Conservation (phyloP, 2,113 vertebrate genomes). For the Fregata magnificens region DNA sequence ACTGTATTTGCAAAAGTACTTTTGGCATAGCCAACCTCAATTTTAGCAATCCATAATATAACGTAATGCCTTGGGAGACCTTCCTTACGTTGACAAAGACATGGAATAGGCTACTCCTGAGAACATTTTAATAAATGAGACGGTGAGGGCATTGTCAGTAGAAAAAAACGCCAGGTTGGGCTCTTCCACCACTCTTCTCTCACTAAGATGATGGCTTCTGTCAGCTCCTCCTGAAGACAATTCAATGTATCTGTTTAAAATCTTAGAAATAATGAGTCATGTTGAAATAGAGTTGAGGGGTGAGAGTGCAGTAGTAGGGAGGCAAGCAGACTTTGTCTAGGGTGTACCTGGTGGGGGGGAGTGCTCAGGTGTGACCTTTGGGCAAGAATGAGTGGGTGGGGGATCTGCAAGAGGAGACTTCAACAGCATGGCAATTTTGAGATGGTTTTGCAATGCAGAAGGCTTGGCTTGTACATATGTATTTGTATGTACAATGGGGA, state of each 20-base stretch:
- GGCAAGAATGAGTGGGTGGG: not conserved
- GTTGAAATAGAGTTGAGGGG: not conserved
- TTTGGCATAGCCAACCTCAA: not conserved
- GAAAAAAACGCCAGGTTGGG: not conserved
- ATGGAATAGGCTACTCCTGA: not conserved
- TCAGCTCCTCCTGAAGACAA: not conserved
- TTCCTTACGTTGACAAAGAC: not conserved
- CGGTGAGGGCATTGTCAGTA: not conserved
- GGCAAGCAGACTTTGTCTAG: not conserved
- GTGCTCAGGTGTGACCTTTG: not conserved
- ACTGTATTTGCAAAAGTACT: conserved; percentile 11
- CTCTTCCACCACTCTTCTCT: not conserved
- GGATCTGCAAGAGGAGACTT: not conserved
- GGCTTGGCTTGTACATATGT: fast-evolving
- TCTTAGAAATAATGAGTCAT: not conserved
- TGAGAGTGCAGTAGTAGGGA: not conserved
- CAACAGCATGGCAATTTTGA: not conserved
- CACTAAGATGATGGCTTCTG: not conserved
- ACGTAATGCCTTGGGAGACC: not conserved
- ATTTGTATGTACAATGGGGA: not conserved
- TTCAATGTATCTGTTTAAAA: not conserved
- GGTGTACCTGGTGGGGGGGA: not conserved
- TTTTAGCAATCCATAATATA: conserved; percentile 13
- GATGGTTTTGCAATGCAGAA: not conserved
- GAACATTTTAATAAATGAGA: not conserved